A percentile compares a stretch with the other conserved stretches of the same genome.
Evolutionary conservation across 2,113 vertebrate species (phyloP).

Genomic region (Cromileptes altivelis): DNA sequence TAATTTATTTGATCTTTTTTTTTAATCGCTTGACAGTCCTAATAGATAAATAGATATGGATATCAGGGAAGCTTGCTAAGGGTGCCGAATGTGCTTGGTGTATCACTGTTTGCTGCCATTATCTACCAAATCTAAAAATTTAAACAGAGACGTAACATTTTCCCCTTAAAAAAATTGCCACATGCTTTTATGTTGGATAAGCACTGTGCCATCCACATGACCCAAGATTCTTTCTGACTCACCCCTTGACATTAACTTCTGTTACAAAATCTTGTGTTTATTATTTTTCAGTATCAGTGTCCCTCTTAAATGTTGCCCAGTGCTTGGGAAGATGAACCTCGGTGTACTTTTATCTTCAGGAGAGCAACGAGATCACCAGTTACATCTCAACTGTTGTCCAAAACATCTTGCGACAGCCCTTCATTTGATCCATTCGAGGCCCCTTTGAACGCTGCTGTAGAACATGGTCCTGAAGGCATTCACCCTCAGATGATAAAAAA

Average conservation of each 20-base stretch:
- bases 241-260: slow-evolving; percentile 40
- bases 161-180: slow-evolving; percentile 12
- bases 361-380: slow-evolving; percentile 68
- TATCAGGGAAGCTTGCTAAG: too few relatives aligned
- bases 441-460: slow-evolving; percentile 86
- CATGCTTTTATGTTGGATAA: slow-evolving; percentile 15
- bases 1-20: too few relatives aligned
- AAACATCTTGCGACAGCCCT: slow-evolving; percentile 79
- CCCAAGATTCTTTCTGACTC: not conserved
- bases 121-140: slow-evolving; percentile 1
- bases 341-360: slow-evolving; percentile 60
- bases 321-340: slow-evolving; percentile 64
- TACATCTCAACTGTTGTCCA: slow-evolving; percentile 72
- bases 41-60: too few relatives aligned
- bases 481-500: slow-evolving; percentile 90
- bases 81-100: too few relatives aligned
- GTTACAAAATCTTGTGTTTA: slow-evolving; percentile 55
- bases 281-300: slow-evolving; percentile 47
- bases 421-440: slow-evolving; percentile 69
- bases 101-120: not conserved
- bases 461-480: slow-evolving; percentile 80
- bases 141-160: not conserved
- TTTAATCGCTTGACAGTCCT: too few relatives aligned
- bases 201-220: slow-evolving; percentile 29
- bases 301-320: slow-evolving; percentile 60